Evolutionary conservation across 2,113 vertebrate genomes (phyloP).

Genomic region (Ceyx cyanopectus): DNA sequence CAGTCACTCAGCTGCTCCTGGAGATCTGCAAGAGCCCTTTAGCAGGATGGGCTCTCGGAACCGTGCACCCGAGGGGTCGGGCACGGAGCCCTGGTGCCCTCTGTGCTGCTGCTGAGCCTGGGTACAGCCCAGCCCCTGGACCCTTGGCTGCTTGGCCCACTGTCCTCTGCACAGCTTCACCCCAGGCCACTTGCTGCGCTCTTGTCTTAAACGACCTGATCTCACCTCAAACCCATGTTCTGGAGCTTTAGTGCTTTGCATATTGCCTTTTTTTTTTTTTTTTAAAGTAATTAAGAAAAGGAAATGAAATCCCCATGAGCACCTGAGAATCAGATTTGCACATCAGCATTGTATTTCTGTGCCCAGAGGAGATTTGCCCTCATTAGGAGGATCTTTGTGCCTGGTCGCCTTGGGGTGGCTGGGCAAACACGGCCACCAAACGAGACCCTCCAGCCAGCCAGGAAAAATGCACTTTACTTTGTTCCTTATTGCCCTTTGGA

Average conservation of each 20-base stretch:
- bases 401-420: neutral
- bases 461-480: neutral
- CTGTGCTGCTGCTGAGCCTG: fast-evolving
- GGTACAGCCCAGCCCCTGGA: neutral
- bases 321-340: neutral
- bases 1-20: neutral
- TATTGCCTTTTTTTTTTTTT: neutral
- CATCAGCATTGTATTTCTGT: neutral
- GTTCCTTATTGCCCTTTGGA: neutral
- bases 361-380: neutral
- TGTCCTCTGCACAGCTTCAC: fast-evolving
- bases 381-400: neutral
- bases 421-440: neutral
- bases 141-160: fast-evolving
- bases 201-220: fast-evolving
- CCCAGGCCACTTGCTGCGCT: neutral
- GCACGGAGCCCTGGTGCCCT: neutral
- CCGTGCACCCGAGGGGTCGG: neutral
- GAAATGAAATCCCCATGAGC: neutral
- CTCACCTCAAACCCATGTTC: neutral
- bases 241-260: neutral
- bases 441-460: neutral
- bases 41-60: fast-evolving
- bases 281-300: neutral
- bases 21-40: neutral